Conservation (phyloP, 1,140 invertebrate genomes). For the Drosophila paulistorum region DNA sequence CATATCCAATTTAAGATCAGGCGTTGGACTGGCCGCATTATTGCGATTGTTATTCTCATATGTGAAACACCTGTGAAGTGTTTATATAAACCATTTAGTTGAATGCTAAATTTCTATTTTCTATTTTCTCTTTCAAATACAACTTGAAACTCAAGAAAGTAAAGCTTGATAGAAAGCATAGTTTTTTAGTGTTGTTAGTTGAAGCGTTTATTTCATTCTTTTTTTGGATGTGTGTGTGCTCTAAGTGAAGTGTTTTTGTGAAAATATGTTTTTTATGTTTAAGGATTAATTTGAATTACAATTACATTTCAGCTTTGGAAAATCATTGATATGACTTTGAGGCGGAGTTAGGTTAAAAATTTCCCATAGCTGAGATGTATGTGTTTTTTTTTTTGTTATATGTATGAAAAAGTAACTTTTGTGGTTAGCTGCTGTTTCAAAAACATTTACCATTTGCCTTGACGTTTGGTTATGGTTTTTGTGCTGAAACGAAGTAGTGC, state of each 20-base stretch:
- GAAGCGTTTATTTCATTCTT: conserved; percentile 58
- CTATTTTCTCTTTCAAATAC: neutral
- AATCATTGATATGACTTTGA: neutral
- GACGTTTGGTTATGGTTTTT: conserved; percentile 92
- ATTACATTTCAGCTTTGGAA: conserved; percentile 27
- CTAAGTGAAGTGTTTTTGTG: conserved; percentile 16
- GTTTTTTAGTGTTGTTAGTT: conserved; percentile 49
- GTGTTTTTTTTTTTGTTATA: neutral
- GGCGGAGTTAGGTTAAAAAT: neutral
- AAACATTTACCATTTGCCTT: conserved; percentile 87
- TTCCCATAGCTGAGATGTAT: conserved; percentile 24
- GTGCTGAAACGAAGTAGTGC: conserved; percentile 88
- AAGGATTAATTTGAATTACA: conserved; percentile 29
- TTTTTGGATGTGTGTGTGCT: conserved; percentile 33
- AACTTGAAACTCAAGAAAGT: neutral
- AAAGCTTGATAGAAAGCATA: conserved; percentile 57
- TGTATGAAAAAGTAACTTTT: conserved; percentile 20
- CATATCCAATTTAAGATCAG: conserved; percentile 79
- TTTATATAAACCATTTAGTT: neutral
- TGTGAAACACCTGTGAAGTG: conserved; percentile 87
- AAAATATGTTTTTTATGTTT: conserved; percentile 37
- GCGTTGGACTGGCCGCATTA: conserved; percentile 76
- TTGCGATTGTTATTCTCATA: conserved; percentile 88
- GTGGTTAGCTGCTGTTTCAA: conserved; percentile 72
- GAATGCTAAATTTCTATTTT: too few relatives aligned